Conservation (phyloP, 2,888 invertebrate species). For the Anoplius nigerrimus region DNA sequence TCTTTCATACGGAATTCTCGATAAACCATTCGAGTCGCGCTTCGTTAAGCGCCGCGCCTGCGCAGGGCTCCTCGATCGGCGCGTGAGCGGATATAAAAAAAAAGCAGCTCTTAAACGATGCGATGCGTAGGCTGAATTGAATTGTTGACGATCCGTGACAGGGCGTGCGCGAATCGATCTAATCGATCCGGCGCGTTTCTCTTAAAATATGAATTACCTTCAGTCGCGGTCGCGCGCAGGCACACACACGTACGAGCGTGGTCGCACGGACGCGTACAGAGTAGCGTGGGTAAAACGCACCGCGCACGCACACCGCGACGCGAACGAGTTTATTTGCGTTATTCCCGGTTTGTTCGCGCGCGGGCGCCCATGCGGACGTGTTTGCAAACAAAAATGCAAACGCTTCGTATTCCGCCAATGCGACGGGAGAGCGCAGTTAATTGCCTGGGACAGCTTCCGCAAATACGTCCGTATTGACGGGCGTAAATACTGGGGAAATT, state of each 20-base stretch:
- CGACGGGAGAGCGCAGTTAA: conserved; percentile 56
- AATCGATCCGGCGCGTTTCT: conserved; percentile 5
- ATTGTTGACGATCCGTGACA: no score
- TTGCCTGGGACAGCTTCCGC: conserved; percentile 58
- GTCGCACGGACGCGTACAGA: no score
- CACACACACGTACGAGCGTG: conserved; percentile 18
- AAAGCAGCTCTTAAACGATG: no score
- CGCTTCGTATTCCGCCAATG: conserved; percentile 35
- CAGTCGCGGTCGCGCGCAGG: conserved; percentile 21
- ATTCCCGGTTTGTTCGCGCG: conserved; percentile 56
- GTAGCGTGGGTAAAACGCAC: no score
- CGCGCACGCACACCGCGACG: conserved; percentile 8
- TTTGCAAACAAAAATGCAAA: conserved; percentile 64
- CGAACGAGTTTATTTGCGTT: conserved; percentile 55
- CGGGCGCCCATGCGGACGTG: conserved; percentile 34
- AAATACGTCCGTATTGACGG: conserved; percentile 61
- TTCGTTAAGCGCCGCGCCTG: no score
- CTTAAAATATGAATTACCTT: conserved; percentile 48
- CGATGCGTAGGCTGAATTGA: no score
- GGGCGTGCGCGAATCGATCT: neutral
- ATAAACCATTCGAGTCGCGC: no score
- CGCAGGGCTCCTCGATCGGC: no score
- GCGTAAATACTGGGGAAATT: conserved; percentile 55
- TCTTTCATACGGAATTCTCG: no score
- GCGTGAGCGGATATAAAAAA: no score